Evolutionary conservation across 2,888 invertebrate genomes (phyloP).

Genomic region (Andrena praecox): DNA sequence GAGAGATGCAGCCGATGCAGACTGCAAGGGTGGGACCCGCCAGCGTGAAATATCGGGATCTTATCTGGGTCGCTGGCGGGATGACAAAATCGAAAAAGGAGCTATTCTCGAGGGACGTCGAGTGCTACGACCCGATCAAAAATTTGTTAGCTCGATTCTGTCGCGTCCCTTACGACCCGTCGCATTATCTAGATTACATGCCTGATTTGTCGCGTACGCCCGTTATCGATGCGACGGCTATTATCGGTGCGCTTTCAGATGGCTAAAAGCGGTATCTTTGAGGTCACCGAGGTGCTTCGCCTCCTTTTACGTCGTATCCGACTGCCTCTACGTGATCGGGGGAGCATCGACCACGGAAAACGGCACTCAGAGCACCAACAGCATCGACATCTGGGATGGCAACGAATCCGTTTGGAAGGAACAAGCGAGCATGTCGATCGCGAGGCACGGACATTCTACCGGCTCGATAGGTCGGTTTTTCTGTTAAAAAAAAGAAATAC

Average conservation of each 20-base stretch:
- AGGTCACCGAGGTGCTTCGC: slow-evolving; percentile 80
- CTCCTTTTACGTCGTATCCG: slow-evolving; percentile 80
- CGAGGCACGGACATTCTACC: slow-evolving; percentile 89
- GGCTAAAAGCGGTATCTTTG: slow-evolving; percentile 75
- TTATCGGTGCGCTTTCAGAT: slow-evolving; percentile 66
- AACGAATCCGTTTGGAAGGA: slow-evolving; percentile 87
- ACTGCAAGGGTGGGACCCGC: slow-evolving; percentile 88
- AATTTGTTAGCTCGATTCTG: slow-evolving; percentile 86
- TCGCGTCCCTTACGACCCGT: background rate
- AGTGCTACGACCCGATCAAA: slow-evolving; percentile 88
- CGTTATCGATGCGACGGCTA: background rate
- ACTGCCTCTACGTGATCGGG: slow-evolving; percentile 89
- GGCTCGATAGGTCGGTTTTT: slow-evolving; percentile 86
- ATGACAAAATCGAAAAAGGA: slow-evolving; percentile 88
- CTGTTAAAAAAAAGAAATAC: background rate
- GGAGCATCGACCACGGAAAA: slow-evolving; percentile 87
- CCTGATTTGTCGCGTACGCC: slow-evolving; percentile 9
- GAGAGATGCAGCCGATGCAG: slow-evolving; percentile 87
- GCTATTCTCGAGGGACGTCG: slow-evolving; percentile 87
- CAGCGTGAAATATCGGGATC: slow-evolving; percentile 87
- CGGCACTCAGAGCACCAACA: slow-evolving; percentile 86
- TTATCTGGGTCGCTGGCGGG: slow-evolving; percentile 91
- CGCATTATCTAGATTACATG: slow-evolving; percentile 29
- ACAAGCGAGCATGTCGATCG: slow-evolving; percentile 88
- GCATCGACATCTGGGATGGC: slow-evolving; percentile 88